Evolutionary conservation across 2,888 invertebrate genomes (phyloP).

Genomic region (Slavum lentiscoides): DNA sequence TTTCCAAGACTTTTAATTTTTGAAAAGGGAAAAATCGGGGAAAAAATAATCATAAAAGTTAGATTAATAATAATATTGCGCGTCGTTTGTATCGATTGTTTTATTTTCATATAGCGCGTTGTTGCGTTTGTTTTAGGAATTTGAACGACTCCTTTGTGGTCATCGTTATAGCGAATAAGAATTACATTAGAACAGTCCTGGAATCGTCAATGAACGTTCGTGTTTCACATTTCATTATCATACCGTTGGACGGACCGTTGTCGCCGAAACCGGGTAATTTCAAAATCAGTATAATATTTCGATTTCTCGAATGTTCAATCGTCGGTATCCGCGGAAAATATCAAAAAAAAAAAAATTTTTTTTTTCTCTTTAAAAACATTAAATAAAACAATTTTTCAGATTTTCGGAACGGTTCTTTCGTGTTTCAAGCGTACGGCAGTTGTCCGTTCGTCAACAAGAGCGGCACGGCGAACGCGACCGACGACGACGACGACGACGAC

Average conservation of each 20-base stretch:
- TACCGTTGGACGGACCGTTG: constrained; percentile 45
- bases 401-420: constrained; percentile 30
- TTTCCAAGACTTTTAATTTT: no score
- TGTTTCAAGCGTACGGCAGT: constrained; percentile 44
- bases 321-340: no score
- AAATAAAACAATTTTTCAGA: constrained; percentile 26
- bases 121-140: constrained; percentile 9
- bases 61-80: no score
- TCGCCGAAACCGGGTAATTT: constrained; percentile 26
- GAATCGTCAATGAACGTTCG: constrained; percentile 26
- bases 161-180: constrained; percentile 4
- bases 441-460: constrained; percentile 29
- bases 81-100: not conserved
- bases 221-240: constrained; percentile 37
- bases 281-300: no score
- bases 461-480: not conserved
- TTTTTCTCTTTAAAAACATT: no score
- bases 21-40: no score
- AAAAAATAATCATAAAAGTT: no score
- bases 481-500: not conserved
- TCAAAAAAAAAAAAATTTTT: no score
- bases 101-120: not conserved
- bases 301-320: no score
- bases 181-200: not conserved
- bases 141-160: constrained; percentile 38